Conservation (phyloP, 1,140 invertebrate species). For the Ruditapes philippinarum region DNA sequence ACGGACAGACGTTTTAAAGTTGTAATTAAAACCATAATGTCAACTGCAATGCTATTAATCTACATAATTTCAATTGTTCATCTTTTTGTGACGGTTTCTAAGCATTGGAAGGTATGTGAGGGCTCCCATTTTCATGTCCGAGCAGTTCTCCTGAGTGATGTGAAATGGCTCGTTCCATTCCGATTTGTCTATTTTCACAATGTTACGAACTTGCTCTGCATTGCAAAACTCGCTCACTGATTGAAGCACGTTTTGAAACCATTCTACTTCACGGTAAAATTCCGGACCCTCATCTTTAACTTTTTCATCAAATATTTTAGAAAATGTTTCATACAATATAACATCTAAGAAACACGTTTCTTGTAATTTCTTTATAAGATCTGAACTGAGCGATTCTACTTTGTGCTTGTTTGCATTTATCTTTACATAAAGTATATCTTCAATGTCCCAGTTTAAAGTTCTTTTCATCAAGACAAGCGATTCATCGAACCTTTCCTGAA, state of each 20-base stretch:
- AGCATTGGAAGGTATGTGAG: conserved; percentile 20
- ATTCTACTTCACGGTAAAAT: conserved; percentile 54
- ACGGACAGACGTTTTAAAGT: too few relatives aligned
- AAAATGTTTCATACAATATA: conserved; percentile 67
- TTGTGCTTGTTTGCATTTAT: conserved; percentile 34
- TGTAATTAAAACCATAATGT: too few relatives aligned
- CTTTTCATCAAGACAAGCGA: conserved; percentile 87
- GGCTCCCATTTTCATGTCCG: conserved; percentile 26
- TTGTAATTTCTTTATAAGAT: conserved; percentile 35
- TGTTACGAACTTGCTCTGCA: neutral
- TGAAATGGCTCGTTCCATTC: conserved; percentile 25
- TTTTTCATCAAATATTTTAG: conserved; percentile 45
- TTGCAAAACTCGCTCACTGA: conserved; percentile 63
- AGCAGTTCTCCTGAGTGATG: neutral
- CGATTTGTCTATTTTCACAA: neutral
- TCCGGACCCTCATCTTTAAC: conserved; percentile 23
- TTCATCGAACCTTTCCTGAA: conserved; percentile 88
- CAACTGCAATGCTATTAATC: too few relatives aligned
- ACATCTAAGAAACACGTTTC: conserved; percentile 59
- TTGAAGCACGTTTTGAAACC: conserved; percentile 51
- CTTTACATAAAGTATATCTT: conserved; percentile 82
- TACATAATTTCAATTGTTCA: too few relatives aligned
- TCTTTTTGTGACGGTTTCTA: neutral
- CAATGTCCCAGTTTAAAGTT: conserved; percentile 87
- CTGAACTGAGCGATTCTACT: neutral